These are phyloP conservation scores for Phasianus colchicus DNA, from an alignment of 2,113 vertebrate species.

Conservation along the genomic window DNA sequence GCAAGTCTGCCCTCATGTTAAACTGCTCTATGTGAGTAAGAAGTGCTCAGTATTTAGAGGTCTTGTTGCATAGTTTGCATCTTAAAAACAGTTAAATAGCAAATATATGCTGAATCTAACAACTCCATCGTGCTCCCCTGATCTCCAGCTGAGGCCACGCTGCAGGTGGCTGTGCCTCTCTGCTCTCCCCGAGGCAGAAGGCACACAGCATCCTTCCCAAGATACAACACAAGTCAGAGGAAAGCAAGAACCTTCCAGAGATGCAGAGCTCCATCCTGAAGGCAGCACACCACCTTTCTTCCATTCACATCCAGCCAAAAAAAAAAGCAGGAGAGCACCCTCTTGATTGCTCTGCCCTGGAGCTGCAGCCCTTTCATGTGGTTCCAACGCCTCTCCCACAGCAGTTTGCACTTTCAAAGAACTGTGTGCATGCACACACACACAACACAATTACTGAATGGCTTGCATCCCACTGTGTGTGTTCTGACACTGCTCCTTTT, in stretches of 20 bases:
- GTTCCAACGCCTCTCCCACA: conserved; percentile 42
- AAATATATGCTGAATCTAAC: neutral
- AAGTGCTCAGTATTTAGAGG: no score
- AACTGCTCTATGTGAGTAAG: neutral
- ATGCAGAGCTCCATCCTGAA: neutral
- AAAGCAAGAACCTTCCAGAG: neutral
- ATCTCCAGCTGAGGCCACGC: no score
- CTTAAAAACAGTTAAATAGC: neutral
- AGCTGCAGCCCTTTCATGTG: conserved; percentile 68
- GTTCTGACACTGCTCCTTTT: neutral
- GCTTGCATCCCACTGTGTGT: conserved; percentile 19
- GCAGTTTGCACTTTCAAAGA: conserved; percentile 56
- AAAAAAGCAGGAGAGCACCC: conserved; percentile 24
- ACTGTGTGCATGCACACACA: neutral
- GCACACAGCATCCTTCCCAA: neutral
- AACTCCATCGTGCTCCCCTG: neutral
- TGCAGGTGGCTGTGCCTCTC: neutral
- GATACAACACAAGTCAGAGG: neutral
- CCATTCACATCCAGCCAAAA: neutral
- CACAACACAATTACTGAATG: neutral
- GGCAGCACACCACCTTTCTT: neutral
- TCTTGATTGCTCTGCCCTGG: conserved; percentile 1
- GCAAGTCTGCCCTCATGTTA: neutral
- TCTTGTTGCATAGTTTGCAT: neutral
- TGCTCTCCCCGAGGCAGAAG: neutral